Conservation (phyloP, 2,888 invertebrate genomes). For the Melangyna quadrimaculata region DNA sequence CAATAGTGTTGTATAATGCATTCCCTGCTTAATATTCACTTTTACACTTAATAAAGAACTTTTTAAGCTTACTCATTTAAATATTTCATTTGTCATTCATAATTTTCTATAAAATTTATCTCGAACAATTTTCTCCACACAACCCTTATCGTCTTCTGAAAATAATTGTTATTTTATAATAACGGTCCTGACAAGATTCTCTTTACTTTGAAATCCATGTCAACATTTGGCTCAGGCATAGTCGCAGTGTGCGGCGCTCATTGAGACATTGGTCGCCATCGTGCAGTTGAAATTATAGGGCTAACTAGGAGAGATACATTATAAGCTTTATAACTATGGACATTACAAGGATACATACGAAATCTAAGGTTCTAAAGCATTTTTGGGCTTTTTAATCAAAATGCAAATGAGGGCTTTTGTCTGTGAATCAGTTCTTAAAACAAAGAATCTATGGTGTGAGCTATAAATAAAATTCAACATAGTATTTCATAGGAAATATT, state of each 20-base stretch:
- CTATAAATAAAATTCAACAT: not conserved
- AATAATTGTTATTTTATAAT: constrained; percentile 67
- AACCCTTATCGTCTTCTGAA: constrained; percentile 18
- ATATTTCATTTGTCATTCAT: constrained; percentile 57
- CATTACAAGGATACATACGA: constrained; percentile 25
- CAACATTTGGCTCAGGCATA: constrained; percentile 24
- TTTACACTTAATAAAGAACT: not conserved
- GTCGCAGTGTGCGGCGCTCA: constrained; percentile 1
- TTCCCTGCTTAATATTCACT: not conserved
- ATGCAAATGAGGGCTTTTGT: constrained; percentile 66
- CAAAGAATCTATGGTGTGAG: constrained; percentile 5
- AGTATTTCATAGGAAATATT: not conserved
- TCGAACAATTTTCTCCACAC: not conserved
- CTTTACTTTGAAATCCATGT: constrained; percentile 23
- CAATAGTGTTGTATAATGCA: too few relatives aligned
- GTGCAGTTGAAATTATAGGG: not conserved
- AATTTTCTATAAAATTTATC: constrained; percentile 60
- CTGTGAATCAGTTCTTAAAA: constrained; percentile 40
- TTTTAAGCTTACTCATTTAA: constrained; percentile 6
- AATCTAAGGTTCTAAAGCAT: not conserved
- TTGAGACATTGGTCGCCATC: constrained; percentile 15
- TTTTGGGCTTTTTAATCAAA: constrained; percentile 64
- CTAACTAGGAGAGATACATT: constrained; percentile 12
- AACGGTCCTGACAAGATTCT: constrained; percentile 42
- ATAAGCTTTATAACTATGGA: constrained; percentile 35